Conservation (phyloP, 2,888 invertebrate species). For the Dilophus febrilis region DNA sequence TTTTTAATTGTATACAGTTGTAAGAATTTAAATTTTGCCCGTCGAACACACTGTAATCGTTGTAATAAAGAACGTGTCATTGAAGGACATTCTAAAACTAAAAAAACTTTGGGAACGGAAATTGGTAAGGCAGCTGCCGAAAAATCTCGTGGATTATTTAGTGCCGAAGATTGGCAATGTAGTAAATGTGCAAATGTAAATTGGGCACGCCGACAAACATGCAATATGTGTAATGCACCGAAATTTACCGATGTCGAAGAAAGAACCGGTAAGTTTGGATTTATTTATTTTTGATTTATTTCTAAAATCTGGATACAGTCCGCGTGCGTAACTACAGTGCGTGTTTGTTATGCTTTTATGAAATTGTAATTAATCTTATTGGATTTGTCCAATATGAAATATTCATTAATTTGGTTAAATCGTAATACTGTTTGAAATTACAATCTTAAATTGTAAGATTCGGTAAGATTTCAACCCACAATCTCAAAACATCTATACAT, state of each 20-base stretch:
- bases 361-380: too few species aligned
- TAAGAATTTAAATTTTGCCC: slow-evolving; percentile 88
- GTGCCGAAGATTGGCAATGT: slow-evolving; percentile 99
- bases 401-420: too few species aligned
- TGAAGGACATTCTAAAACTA: slow-evolving; percentile 39
- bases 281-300: neutral
- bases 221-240: slow-evolving; percentile 98
- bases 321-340: too few species aligned
- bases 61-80: slow-evolving; percentile 57
- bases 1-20: slow-evolving; percentile 33
- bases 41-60: slow-evolving; percentile 77
- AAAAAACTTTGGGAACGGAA: slow-evolving; percentile 83
- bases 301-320: too few species aligned
- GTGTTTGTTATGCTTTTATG: too few species aligned
- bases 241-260: slow-evolving; percentile 88
- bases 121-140: slow-evolving; percentile 97
- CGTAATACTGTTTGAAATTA: too few species aligned
- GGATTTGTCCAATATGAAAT: too few species aligned
- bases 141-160: slow-evolving; percentile 65
- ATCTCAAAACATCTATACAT: too few species aligned
- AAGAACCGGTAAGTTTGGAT: slow-evolving; percentile 35
- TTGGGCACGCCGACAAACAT: slow-evolving; percentile 80
- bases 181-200: slow-evolving; percentile 99
- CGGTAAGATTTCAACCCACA: too few species aligned
- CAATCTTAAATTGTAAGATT: too few species aligned